phyloP scores from a whole-genome alignment of 2,113 vertebrate genomes.

The Phrynosoma blainvillii region DNA sequence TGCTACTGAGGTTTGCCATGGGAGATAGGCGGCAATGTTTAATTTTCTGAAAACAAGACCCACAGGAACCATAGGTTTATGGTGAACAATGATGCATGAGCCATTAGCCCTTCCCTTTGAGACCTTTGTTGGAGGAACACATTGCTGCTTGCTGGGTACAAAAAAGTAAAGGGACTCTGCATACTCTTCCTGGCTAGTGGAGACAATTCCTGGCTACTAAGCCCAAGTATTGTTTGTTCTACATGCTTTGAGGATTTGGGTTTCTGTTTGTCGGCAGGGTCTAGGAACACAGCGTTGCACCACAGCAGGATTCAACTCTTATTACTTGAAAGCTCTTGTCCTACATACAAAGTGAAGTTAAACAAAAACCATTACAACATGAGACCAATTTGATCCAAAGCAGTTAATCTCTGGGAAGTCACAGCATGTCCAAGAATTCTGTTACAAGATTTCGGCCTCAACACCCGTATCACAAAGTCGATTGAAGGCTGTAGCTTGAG shows the following conservation, averaged over 20 bases:
- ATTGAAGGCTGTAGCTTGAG: too few species aligned
- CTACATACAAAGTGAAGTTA: background rate
- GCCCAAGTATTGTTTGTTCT: too few species aligned
- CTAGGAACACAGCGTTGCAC: background rate
- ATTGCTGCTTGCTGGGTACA: background rate
- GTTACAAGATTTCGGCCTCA: background rate
- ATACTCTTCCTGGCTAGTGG: background rate
- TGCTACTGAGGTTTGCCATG: background rate
- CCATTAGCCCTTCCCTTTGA: background rate
- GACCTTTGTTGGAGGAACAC: background rate
- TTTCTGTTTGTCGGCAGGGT: background rate
- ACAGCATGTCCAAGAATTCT: background rate
- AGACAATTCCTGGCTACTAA: background rate
- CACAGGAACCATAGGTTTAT: background rate
- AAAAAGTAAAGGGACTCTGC: background rate
- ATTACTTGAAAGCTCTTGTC: background rate
- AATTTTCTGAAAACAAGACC: background rate
- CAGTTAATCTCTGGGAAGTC: background rate
- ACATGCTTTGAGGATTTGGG: background rate
- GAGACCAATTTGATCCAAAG: background rate
- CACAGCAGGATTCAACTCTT: background rate
- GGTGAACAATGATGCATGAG: background rate
- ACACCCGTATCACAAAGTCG: background rate
- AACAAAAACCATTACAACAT: background rate
- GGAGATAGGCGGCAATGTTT: background rate